These are phyloP conservation scores for Ceratina calcarata DNA, from an alignment of 1,140 invertebrate genomes.

Conservation along the genomic window DNA sequence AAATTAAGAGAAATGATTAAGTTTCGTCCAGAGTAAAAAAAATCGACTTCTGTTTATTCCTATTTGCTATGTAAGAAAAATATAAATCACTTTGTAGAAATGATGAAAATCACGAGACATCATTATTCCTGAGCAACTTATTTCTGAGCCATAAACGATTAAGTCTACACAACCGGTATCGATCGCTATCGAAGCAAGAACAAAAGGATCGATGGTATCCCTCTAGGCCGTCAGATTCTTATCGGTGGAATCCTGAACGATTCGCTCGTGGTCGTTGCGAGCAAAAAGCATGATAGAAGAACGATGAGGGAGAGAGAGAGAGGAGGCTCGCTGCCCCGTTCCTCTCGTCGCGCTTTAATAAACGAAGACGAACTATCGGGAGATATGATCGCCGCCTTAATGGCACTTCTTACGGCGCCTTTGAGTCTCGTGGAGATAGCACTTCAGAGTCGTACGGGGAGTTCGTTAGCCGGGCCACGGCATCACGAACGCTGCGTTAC, in stretches of 20 bases:
- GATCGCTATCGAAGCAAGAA: slow-evolving; percentile 23
- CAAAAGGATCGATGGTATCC: slow-evolving; percentile 47
- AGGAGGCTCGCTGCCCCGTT: too few species aligned
- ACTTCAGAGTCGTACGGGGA: slow-evolving; percentile 61
- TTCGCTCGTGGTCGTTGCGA: background rate
- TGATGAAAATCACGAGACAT: too few species aligned
- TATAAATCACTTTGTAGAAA: too few species aligned
- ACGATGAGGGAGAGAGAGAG: background rate
- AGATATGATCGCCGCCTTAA: slow-evolving; percentile 59
- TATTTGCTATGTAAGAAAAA: too few species aligned
- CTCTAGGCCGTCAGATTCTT: slow-evolving; percentile 19
- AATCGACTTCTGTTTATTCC: too few species aligned
- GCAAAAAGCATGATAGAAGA: slow-evolving; percentile 6
- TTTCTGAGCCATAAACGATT: background rate
- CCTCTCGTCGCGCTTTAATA: slow-evolving; percentile 56
- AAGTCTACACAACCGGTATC: background rate
- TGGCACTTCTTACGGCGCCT: slow-evolving; percentile 58
- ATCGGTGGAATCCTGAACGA: slow-evolving; percentile 17
- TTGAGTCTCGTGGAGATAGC: slow-evolving; percentile 50
- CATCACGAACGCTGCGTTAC: slow-evolving; percentile 16
- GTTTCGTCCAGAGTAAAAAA: too few species aligned
- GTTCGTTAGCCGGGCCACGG: slow-evolving; percentile 53
- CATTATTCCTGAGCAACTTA: too few species aligned
- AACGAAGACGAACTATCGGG: slow-evolving; percentile 59
- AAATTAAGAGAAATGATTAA: too few species aligned